A percentile compares a stretch with the other conserved stretches of the same genome.
These are phyloP conservation scores for Cantharis nigra DNA, from an alignment of 2,888 invertebrate genomes.

Conservation along the genomic window DNA sequence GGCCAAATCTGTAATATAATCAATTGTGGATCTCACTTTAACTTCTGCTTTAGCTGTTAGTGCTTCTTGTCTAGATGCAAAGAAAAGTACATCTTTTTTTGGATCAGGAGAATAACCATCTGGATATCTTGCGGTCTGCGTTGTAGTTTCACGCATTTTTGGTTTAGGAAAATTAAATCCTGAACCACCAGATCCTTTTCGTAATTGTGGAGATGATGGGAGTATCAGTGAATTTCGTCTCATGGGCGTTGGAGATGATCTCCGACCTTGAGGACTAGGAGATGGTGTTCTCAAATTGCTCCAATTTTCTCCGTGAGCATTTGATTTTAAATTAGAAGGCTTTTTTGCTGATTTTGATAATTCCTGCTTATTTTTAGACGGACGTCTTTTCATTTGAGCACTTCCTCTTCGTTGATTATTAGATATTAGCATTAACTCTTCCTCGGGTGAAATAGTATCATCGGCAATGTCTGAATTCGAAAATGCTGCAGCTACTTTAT, in stretches of 20 bases:
- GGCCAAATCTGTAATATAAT: conserved; percentile 75
- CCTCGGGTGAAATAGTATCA: conserved; percentile 15
- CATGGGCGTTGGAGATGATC: conserved; percentile 34
- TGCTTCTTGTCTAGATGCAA: conserved; percentile 58
- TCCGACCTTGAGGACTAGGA: conserved; percentile 13
- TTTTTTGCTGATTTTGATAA: conserved; percentile 9
- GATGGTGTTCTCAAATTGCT: conserved; percentile 24
- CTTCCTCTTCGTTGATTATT: conserved; percentile 18
- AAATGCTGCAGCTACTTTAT: conserved; percentile 18
- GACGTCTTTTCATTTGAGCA: conserved; percentile 1
- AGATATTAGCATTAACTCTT: background rate
- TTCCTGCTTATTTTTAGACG: conserved; percentile 9
- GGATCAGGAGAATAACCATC: background rate
- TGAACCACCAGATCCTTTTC: conserved; percentile 9
- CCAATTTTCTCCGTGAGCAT: conserved; percentile 20
- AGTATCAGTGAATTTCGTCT: conserved; percentile 20
- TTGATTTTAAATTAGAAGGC: background rate
- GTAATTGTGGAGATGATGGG: background rate
- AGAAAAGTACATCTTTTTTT: conserved; percentile 5
- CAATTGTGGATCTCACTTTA: conserved; percentile 70
- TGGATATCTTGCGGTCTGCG: conserved; percentile 48
- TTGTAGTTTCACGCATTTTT: conserved; percentile 50
- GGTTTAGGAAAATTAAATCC: conserved; percentile 30
- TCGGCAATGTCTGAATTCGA: conserved; percentile 7
- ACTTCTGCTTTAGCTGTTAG: conserved; percentile 67